Conservation (phyloP, 2,113 vertebrate species). For the Naja naja region DNA sequence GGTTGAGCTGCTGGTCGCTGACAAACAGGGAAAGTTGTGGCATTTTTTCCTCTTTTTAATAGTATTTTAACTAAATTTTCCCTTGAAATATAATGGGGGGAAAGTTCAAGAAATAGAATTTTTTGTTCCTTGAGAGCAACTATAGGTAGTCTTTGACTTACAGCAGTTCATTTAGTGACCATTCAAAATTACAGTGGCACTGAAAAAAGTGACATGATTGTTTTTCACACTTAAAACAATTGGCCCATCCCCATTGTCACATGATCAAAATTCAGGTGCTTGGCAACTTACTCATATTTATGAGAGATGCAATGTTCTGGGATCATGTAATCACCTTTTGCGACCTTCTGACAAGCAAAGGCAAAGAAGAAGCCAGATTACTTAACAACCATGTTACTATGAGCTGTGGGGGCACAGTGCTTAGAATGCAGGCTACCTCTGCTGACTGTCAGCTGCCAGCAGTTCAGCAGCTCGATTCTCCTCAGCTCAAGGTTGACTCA, state of each 20-base stretch:
- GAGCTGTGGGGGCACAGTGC: too few relatives aligned
- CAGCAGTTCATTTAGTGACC: neutral
- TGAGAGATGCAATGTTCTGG: too few relatives aligned
- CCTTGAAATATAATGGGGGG: neutral
- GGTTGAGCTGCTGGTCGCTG: neutral
- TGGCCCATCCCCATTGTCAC: neutral
- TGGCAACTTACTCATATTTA: neutral
- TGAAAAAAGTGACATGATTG: neutral
- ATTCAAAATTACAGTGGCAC: neutral
- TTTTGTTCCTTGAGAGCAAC: neutral
- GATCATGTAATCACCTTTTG: too few relatives aligned
- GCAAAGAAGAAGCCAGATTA: too few relatives aligned
- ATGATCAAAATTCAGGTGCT: neutral
- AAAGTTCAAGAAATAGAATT: neutral
- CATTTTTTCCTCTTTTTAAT: neutral
- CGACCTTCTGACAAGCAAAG: too few relatives aligned
- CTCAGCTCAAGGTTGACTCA: too few relatives aligned
- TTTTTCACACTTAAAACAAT: neutral
- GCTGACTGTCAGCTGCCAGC: too few relatives aligned
- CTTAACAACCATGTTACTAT: too few relatives aligned
- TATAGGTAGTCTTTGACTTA: neutral
- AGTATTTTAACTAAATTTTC: neutral
- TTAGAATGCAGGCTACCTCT: too few relatives aligned
- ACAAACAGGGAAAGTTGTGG: neutral
- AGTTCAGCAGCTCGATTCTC: too few relatives aligned